Evolutionary conservation across 2,888 invertebrate genomes (phyloP), one percentile per base, ranked within the genome.

Genomic region (Crossocerus cetratus): DNA sequence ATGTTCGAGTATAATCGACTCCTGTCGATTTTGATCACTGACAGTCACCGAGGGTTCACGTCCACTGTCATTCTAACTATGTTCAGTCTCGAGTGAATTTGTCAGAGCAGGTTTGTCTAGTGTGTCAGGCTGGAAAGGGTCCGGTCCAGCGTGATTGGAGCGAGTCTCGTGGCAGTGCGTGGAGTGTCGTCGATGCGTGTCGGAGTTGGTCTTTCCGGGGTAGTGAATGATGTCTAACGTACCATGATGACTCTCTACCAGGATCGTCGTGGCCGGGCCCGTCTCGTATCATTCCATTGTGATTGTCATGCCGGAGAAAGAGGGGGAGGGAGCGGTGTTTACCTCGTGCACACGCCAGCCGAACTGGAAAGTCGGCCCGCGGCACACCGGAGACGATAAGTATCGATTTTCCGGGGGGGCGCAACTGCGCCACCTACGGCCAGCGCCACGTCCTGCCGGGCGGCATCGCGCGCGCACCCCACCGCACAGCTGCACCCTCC

Each of bases 311-410:
- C 79, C 32, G 32, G 32, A 4, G 32, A 32, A 11, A 32, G 32
- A 32, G 32, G 32, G 32, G 32, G 32, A 32, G 32, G 32, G 78
- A 81, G 79, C 82, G 85, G 86, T 89, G 89, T 89, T 90, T 86
- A 88, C 87, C 84, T 88, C 87, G 81, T 87, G 88, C 89, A 86
- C 89, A 86, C 88, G 87, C 86, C 86, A 79, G 84, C 84, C 87
- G 84, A 86, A 90, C 90, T 90, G 89, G 85, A 85, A 86, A 84
- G 76, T 70, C 82, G 84, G 81, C 83, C 83, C 82, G 84, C 80
- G 65, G 82, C 82, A 85, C 85, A 84, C 83, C 74, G 82, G 78
- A 86, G 84, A 86, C 87, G 87, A 88, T 88, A 85, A 78, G 86
- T 90, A 90, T 90, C 88, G 90, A 90, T 90, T 90, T 90, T 88